phyloP scores from a whole-genome alignment of 2,113 vertebrate species.

The Sorex araneus region DNA sequence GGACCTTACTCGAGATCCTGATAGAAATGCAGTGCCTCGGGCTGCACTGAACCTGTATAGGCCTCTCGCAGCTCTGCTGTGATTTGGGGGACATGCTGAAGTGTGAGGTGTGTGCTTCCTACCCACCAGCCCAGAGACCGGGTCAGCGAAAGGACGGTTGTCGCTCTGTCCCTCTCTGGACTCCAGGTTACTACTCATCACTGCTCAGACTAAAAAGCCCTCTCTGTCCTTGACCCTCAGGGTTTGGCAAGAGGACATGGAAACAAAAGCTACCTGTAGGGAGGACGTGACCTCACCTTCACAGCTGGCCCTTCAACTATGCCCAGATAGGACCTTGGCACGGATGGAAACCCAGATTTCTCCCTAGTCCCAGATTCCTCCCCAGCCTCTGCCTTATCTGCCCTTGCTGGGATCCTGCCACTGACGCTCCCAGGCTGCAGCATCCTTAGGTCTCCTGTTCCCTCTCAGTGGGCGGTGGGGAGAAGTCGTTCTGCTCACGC shows the following conservation, averaged over 20 bases:
- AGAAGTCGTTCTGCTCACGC: background rate
- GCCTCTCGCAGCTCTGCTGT: background rate
- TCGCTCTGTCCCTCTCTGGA: background rate
- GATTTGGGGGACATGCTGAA: accelerated
- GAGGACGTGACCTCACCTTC: background rate
- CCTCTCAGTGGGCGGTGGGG: background rate
- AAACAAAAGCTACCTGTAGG: background rate
- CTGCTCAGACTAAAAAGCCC: no score
- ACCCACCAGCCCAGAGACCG: accelerated
- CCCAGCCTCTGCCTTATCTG: background rate
- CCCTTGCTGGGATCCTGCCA: background rate
- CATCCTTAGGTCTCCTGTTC: background rate
- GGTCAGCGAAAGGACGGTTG: background rate
- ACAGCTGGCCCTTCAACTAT: background rate
- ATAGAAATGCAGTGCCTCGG: background rate
- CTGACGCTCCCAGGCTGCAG: background rate
- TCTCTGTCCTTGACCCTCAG: background rate
- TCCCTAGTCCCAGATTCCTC: background rate
- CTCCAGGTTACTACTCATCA: background rate
- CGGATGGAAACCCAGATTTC: no score
- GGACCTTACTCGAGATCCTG: background rate
- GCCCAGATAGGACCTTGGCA: background rate
- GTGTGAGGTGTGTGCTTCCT: accelerated
- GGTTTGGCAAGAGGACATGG: background rate
- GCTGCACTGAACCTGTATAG: background rate